These are phyloP conservation scores for Venusia cambrica DNA, from an alignment of 2,888 invertebrate species.

Conservation along the genomic window DNA sequence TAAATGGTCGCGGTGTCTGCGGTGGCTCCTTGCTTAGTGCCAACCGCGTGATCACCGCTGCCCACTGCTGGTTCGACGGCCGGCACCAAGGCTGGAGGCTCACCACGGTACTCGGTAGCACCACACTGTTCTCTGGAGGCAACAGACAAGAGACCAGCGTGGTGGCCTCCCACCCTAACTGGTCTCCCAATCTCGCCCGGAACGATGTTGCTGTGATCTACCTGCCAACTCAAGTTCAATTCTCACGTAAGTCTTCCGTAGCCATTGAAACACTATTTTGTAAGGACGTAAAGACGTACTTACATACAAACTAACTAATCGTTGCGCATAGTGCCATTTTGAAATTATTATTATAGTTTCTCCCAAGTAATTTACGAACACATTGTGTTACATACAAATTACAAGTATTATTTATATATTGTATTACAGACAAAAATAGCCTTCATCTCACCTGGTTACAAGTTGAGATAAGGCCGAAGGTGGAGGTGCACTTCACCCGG, in stretches of 20 bases:
- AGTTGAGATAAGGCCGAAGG: too few species aligned
- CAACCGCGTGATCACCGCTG: conserved; percentile 42
- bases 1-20: conserved; percentile 38
- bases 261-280: too few species aligned
- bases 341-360: neutral
- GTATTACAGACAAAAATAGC: too few species aligned
- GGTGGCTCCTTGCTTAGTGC: conserved; percentile 45
- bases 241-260: conserved; percentile 34
- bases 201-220: conserved; percentile 51
- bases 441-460: too few species aligned
- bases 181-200: conserved; percentile 38
- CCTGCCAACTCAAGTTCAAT: conserved; percentile 28
- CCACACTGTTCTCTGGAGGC: conserved; percentile 48
- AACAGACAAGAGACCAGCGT: conserved; percentile 37
- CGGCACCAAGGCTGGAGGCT: conserved; percentile 41
- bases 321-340: too few species aligned
- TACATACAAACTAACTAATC: too few species aligned
- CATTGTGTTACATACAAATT: neutral
- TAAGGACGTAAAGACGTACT: too few species aligned
- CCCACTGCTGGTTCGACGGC: conserved; percentile 56
- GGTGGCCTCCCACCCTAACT: conserved; percentile 43
- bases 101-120: conserved; percentile 51
- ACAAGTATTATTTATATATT: too few species aligned
- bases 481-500: too few species aligned
- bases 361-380: neutral